phyloP scores from a whole-genome alignment of 2,888 invertebrate species.

The Rhingia campestris region DNA sequence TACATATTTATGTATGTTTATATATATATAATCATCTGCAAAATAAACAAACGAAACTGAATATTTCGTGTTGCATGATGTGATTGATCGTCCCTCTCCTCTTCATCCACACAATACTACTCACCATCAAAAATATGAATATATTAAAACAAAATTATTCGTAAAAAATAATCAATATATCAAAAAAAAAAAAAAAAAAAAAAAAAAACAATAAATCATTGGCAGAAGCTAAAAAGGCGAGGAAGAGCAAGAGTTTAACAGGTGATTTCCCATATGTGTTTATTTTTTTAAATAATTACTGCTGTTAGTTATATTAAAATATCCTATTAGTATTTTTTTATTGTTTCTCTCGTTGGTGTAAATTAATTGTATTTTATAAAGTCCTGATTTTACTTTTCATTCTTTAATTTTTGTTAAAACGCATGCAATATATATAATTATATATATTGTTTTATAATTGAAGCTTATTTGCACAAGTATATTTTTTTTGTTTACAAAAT shows the following conservation, averaged over 20 bases:
- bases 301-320: constrained; percentile 19
- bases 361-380: constrained; percentile 4
- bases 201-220: constrained; percentile 77
- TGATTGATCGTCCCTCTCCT: constrained; percentile 79
- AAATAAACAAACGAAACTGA: constrained; percentile 39
- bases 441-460: constrained; percentile 22
- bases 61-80: constrained; percentile 80
- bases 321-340: constrained; percentile 12
- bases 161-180: constrained; percentile 56
- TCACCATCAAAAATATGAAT: constrained; percentile 60
- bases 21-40: constrained; percentile 61
- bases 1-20: constrained; percentile 42
- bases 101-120: constrained; percentile 75
- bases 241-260: constrained; percentile 95
- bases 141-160: constrained; percentile 53
- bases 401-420: neutral
- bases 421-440: neutral
- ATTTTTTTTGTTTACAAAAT: constrained; percentile 45
- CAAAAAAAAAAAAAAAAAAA: constrained; percentile 63
- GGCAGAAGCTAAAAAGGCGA: constrained; percentile 97
- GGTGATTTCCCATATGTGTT: constrained; percentile 85
- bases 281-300: constrained; percentile 54
- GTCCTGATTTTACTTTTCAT: constrained; percentile 29
- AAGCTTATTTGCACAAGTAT: constrained; percentile 67
- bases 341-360: constrained; percentile 5